Conservation (phyloP, 2,888 invertebrate genomes). For the Harpagoxenus sublaevis region DNA sequence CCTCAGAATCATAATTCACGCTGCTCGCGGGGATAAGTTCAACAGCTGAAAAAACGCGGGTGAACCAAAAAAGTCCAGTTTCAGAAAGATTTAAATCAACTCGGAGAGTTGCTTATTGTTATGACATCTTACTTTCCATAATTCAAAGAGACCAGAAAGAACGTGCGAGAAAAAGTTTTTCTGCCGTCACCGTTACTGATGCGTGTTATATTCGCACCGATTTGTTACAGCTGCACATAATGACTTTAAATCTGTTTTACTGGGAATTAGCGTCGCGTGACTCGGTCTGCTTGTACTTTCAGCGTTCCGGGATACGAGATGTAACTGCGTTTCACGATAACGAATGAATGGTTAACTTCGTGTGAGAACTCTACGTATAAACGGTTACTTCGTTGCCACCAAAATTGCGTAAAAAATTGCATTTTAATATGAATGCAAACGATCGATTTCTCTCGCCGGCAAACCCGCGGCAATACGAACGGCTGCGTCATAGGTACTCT, state of each 20-base stretch:
- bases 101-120: neutral
- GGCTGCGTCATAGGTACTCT: slow-evolving; percentile 28
- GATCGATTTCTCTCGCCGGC: neutral
- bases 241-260: neutral
- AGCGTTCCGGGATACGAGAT: neutral
- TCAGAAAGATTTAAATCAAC: neutral
- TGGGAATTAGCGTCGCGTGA: neutral
- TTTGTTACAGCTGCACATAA: neutral
- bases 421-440: slow-evolving; percentile 36
- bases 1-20: neutral
- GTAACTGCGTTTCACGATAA: neutral
- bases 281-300: neutral
- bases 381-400: neutral
- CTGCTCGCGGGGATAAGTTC: neutral
- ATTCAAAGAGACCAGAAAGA: neutral
- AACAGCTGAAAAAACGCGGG: neutral
- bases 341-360: neutral
- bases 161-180: neutral
- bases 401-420: neutral
- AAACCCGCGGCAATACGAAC: slow-evolving; percentile 2
- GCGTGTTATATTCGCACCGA: no score
- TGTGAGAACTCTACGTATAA: neutral
- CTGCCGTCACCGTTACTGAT: neutral
- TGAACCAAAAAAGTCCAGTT: neutral
- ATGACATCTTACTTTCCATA: neutral